phyloP scores from a whole-genome alignment of 2,888 invertebrate genomes.

The Agrochola circellaris region DNA sequence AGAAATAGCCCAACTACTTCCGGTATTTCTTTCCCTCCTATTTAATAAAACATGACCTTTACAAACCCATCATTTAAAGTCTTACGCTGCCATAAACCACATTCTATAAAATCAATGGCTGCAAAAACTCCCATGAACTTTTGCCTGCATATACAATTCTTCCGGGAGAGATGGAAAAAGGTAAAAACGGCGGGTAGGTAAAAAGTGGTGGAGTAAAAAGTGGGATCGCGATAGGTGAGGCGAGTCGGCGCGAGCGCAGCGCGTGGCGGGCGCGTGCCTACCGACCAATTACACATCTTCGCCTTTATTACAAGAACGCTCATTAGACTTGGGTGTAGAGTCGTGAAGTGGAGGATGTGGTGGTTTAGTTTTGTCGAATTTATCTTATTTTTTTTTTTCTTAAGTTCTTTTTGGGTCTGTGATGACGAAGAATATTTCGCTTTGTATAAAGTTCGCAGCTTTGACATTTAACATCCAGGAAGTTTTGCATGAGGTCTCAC shows the following conservation, averaged over 20 bases:
- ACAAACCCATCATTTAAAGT: conserved; percentile 5
- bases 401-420: neutral
- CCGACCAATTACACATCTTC: conserved; percentile 86
- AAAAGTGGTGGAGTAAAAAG: conserved; percentile 59
- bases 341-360: conserved; percentile 54
- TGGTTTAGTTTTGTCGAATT: neutral
- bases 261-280: conserved; percentile 87
- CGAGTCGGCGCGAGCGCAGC: conserved; percentile 74
- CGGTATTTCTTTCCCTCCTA: neutral
- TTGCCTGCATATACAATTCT: conserved; percentile 61
- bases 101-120: conserved; percentile 39
- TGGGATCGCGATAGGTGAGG: conserved; percentile 68
- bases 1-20: neutral
- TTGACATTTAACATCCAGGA: neutral
- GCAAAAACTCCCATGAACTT: conserved; percentile 59
- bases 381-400: neutral
- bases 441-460: no score
- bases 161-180: conserved; percentile 60
- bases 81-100: conserved; percentile 40
- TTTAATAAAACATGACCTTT: conserved; percentile 41
- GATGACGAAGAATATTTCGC: no score
- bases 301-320: conserved; percentile 87
- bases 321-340: conserved; percentile 77
- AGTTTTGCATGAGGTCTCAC: neutral
- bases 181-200: conserved; percentile 41